Percentiles rank a stretch among this genome's conserved stretches.
Conservation (phyloP, 2,797 vertebrate genomes). For the Anomalospiza imberbis region DNA sequence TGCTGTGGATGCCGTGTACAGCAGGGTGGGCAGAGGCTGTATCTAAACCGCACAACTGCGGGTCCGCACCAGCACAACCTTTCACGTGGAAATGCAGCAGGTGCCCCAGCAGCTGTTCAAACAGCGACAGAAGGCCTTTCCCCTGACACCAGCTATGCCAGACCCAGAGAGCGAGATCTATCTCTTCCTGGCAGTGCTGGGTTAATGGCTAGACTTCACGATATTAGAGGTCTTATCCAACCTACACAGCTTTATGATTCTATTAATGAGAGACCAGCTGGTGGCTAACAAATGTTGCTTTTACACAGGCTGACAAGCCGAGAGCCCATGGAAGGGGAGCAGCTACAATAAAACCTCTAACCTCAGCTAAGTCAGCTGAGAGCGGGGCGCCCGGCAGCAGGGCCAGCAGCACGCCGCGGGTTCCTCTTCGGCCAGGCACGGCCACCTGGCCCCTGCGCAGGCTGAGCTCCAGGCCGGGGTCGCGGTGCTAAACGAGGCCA, state of each 20-base stretch:
- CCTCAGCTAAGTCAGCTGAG: rapidly evolving
- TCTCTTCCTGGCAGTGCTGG: too few relatives aligned
- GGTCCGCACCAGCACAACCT: background rate
- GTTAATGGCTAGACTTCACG: background rate
- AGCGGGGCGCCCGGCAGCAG: rapidly evolving
- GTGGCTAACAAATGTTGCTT: background rate
- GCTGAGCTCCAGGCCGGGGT: background rate
- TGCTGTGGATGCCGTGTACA: rapidly evolving
- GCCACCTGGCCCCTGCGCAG: rapidly evolving
- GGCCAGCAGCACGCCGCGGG: background rate
- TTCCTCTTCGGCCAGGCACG: rapidly evolving
- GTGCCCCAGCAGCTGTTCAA: background rate
- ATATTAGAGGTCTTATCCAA: background rate
- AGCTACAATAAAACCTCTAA: background rate
- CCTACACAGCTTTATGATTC: background rate
- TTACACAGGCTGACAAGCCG: background rate
- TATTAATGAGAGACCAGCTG: background rate
- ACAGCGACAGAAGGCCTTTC: too few relatives aligned
- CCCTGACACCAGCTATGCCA: background rate
- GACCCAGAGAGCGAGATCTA: rapidly evolving
- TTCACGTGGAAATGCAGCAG: rapidly evolving
- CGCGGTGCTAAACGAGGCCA: background rate
- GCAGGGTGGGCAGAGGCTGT: rapidly evolving
- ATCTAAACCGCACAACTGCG: rapidly evolving
- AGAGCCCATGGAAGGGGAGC: background rate